A percentile compares a stretch with the other conserved stretches of the same genome.
These are phyloP conservation scores for Amphilophus citrinellus DNA, from an alignment of 2,113 vertebrate genomes.

Conservation along the genomic window DNA sequence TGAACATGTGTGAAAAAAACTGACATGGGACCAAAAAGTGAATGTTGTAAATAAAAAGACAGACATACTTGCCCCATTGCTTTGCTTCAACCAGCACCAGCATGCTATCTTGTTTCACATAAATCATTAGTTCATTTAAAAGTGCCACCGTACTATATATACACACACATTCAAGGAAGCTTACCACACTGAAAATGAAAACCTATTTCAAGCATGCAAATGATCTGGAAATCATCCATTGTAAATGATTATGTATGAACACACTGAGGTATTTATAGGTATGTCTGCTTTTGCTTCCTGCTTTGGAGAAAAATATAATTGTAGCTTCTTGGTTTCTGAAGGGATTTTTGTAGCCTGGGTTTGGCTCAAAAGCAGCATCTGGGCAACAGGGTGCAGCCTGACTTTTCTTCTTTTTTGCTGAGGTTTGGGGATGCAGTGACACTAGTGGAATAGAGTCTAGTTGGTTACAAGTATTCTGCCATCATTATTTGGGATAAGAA, in stretches of 20 bases:
- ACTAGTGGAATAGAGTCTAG: neutral
- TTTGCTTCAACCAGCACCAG: neutral
- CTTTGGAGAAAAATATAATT: conserved; percentile 16
- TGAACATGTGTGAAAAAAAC: conserved; percentile 15
- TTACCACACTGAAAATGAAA: neutral
- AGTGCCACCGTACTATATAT: neutral
- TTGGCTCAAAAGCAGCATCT: neutral
- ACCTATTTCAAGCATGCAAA: neutral
- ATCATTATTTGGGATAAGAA: no score
- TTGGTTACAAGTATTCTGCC: no score
- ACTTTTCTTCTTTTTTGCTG: neutral
- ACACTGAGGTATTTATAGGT: conserved; percentile 11
- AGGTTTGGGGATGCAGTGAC: neutral
- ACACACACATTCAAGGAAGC: neutral
- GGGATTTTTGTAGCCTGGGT: conserved; percentile 9
- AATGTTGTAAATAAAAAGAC: conserved; percentile 64
- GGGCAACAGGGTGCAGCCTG: neutral
- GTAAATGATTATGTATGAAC: neutral
- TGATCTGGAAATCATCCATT: neutral
- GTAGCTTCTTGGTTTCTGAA: conserved; percentile 25
- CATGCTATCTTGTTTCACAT: neutral
- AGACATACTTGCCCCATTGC: neutral
- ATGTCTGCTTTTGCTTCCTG: neutral
- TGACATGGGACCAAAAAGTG: conserved; percentile 46
- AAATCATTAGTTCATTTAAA: neutral